Conservation (phyloP, 1,140 invertebrate species). For the Drosophila aff. region DNA sequence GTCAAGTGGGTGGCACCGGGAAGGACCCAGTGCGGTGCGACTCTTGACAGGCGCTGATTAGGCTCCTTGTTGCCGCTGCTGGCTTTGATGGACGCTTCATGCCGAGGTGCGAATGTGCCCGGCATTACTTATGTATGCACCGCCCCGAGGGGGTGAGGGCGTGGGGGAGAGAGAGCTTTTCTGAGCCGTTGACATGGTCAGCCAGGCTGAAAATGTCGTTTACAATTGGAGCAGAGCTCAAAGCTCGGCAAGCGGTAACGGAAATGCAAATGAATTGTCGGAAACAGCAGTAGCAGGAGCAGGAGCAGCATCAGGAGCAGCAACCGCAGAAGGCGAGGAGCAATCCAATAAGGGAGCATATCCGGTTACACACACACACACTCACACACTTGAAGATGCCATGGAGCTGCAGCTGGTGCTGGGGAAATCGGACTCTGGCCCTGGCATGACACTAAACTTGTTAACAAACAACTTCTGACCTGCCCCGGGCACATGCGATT, state of each 20-base stretch:
- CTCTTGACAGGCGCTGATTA: conserved; percentile 57
- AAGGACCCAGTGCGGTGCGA: conserved; percentile 11
- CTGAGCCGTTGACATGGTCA: conserved; percentile 41
- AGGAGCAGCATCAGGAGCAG: conserved; percentile 9
- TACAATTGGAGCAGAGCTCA: conserved; percentile 24
- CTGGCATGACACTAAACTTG: conserved; percentile 61
- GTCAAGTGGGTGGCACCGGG: not conserved
- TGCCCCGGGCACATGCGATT: conserved; percentile 33
- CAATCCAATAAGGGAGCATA: conserved; percentile 55
- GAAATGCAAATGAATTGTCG: conserved; percentile 72
- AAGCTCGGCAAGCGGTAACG: conserved; percentile 29
- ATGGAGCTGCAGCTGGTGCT: conserved; percentile 20
- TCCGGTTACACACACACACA: conserved; percentile 30
- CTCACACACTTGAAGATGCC: conserved; percentile 16
- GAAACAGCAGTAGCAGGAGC: conserved; percentile 36
- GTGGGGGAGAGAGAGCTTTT: conserved; percentile 4
- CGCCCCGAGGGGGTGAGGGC: not conserved
- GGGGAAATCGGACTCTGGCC: conserved; percentile 18
- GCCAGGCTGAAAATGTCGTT: conserved; percentile 45
- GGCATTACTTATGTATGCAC: conserved; percentile 41
- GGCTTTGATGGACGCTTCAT: conserved; percentile 29
- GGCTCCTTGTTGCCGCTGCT: conserved; percentile 32
- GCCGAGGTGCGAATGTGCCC: conserved; percentile 35
- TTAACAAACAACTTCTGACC: conserved; percentile 76
- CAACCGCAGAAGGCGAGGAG: conserved; percentile 32